phyloP scores from a whole-genome alignment of 2,797 vertebrate species.

The Mastacembelus armatus region DNA sequence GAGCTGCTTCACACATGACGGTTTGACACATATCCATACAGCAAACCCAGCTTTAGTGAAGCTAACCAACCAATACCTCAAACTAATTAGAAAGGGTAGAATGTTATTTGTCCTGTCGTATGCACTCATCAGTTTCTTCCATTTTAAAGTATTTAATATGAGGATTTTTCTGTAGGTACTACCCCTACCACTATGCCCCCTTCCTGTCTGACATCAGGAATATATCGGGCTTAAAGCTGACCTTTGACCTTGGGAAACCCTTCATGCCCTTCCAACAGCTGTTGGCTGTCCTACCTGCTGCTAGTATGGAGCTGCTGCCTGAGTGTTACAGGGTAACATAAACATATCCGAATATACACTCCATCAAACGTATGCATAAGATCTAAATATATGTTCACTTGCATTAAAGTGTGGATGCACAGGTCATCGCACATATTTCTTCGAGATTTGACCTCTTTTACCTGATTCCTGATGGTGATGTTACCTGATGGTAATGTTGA shows the following conservation, averaged over 20 bases:
- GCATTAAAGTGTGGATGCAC: too few relatives aligned
- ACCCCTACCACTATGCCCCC: slow-evolving; percentile 96
- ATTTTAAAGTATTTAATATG: not conserved
- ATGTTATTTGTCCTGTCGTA: not conserved
- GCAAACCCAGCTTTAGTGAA: not conserved
- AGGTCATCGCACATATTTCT: too few relatives aligned
- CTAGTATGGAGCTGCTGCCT: slow-evolving; percentile 94
- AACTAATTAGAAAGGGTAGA: not conserved
- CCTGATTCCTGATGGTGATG: too few relatives aligned
- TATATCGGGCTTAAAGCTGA: slow-evolving; percentile 86
- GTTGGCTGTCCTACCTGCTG: slow-evolving; percentile 94
- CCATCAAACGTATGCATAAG: too few relatives aligned
- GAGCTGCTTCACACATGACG: too few relatives aligned
- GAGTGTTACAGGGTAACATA: slow-evolving; percentile 89
- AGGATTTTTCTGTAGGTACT: slow-evolving; percentile 86
- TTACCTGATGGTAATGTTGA: too few relatives aligned
- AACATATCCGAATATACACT: too few relatives aligned
- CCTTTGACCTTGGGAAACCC: slow-evolving; percentile 92
- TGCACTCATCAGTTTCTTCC: not conserved
- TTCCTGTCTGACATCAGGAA: slow-evolving; percentile 95
- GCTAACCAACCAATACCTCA: too few relatives aligned
- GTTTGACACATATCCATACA: not conserved
- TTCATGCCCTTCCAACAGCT: slow-evolving; percentile 99
- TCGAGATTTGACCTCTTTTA: too few relatives aligned
- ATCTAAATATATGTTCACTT: not conserved